A percentile compares a stretch with the other conserved stretches of the same genome.
Evolutionary conservation across 2,888 invertebrate genomes (phyloP).

Genomic region (Polydrusus tereticollis): DNA sequence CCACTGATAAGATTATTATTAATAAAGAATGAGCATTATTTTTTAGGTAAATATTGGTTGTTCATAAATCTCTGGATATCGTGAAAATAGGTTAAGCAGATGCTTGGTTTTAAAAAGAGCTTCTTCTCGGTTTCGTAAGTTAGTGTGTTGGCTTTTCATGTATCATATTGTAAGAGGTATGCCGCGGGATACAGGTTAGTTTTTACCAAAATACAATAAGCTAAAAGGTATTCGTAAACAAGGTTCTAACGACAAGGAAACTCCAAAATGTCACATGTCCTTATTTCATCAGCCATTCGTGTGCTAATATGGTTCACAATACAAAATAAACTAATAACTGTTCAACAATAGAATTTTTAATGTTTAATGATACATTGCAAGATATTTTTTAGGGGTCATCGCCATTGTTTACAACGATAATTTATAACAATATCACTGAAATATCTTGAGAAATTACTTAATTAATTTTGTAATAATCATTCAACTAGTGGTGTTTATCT

Average conservation of each 20-base stretch:
- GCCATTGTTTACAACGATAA: constrained; percentile 12
- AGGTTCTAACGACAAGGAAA: too few species aligned
- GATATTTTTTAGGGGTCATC: constrained; percentile 11
- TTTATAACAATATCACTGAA: constrained; percentile 2
- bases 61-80: neutral
- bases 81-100: neutral
- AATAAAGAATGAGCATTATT: neutral
- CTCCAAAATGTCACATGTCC: too few species aligned
- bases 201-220: too few species aligned
- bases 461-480: constrained; percentile 12
- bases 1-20: constrained; percentile 12
- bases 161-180: too few species aligned
- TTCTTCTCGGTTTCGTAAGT: too few species aligned
- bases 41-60: neutral
- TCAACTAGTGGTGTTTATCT: constrained; percentile 6
- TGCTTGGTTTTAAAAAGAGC: neutral
- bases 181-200: too few species aligned
- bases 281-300: too few species aligned
- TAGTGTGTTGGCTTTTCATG: too few species aligned
- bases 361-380: neutral
- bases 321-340: constrained; percentile 1
- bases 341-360: neutral
- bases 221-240: too few species aligned
- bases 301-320: neutral
- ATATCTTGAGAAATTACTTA: neutral